Evolutionary conservation across 2,888 invertebrate genomes (phyloP), one percentile per base, ranked within the genome.

Genomic region (Hypselothyrea guttata): DNA sequence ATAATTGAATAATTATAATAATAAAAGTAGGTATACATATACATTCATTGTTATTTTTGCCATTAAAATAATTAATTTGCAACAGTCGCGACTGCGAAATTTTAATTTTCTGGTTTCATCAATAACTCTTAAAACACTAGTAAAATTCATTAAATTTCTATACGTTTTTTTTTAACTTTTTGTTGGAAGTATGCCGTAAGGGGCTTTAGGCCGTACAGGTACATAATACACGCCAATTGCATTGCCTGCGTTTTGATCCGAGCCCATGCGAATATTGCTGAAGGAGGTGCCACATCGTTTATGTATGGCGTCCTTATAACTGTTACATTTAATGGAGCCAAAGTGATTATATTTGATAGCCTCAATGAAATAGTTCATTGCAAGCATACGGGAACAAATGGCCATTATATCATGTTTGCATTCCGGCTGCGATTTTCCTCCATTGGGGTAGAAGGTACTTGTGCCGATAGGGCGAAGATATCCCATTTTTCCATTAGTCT

Each of bases 141-240:
- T n/a, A n/a, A n/a, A n/a, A n/a, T n/a, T n/a, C n/a, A n/a, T n/a
- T n/a, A n/a, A n/a, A n/a, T n/a, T n/a, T n/a, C n/a, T n/a, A n/a
- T n/a, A n/a, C n/a, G n/a, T n/a, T n/a, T n/a, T n/a, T n/a, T n/a
- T n/a, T n/a, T n/a, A n/a, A n/a, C n/a, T n/a, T n/a, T n/a, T n/a
- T n/a, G n/a, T n/a, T n/a, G n/a, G n/a, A n/a, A n/a, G n/a, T n/a
- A n/a, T n/a, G n/a, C n/a, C n/a, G n/a, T n/a, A n/a, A n/a, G n/a
- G n/a, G n/a, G n/a, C n/a, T n/a, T n/a, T n/a, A n/a, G n/a, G n/a
- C n/a, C n/a, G n/a, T n/a, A 8, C 8, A 22, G 86, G 86, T 0
- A 85, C 86, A 59, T 82, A 86, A 48, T 65, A 87, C 0, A 70
- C 58, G 8, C 86, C 86, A 0, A 41, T 37, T 4, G 66, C 79